Percentiles rank a stretch among this genome's conserved stretches.
Evolutionary conservation across 2,113 vertebrate species (phyloP).

Genomic region (Cheirogaleus medius): DNA sequence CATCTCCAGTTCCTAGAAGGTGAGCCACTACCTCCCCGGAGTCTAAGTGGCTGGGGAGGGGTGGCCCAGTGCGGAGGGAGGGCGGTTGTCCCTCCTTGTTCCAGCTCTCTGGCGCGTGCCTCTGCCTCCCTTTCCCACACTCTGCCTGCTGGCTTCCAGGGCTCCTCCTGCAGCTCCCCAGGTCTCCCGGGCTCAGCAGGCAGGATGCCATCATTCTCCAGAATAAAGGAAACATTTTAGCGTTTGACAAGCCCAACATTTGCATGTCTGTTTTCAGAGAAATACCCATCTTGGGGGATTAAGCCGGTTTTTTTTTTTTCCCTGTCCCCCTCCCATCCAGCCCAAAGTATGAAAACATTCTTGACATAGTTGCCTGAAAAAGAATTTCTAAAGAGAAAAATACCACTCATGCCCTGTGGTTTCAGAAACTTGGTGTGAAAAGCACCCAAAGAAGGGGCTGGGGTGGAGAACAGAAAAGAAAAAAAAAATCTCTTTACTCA

Average conservation of each 20-base stretch:
- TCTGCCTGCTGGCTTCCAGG: constrained; percentile 87
- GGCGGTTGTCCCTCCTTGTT: constrained; percentile 82
- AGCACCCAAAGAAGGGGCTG: neutral
- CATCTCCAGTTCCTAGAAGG: neutral
- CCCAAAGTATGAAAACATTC: constrained; percentile 88
- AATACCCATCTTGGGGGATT: constrained; percentile 88
- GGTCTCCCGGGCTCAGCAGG: constrained; percentile 89
- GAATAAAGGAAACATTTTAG: constrained; percentile 86
- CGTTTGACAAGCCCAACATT: constrained; percentile 82
- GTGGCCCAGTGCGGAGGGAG: neutral
- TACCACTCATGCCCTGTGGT: constrained; percentile 72
- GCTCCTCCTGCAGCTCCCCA: constrained; percentile 85
- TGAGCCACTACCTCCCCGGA: neutral
- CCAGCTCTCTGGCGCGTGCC: constrained; percentile 91
- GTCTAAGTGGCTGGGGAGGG: too few relatives aligned
- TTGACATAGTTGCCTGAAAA: constrained; percentile 85
- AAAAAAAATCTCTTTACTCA: constrained; percentile 68
- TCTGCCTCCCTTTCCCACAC: constrained; percentile 91
- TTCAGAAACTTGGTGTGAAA: constrained; percentile 72
- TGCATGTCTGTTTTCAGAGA: constrained; percentile 90
- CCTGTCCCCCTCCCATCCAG: constrained; percentile 54
- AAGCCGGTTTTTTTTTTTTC: constrained; percentile 62
- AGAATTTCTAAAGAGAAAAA: constrained; percentile 83
- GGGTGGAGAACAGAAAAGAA: constrained; percentile 43
- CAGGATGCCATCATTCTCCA: constrained; percentile 88